These are phyloP conservation scores for Pseudolycoriella hygida DNA, from an alignment of 2,888 invertebrate genomes.

Conservation along the genomic window DNA sequence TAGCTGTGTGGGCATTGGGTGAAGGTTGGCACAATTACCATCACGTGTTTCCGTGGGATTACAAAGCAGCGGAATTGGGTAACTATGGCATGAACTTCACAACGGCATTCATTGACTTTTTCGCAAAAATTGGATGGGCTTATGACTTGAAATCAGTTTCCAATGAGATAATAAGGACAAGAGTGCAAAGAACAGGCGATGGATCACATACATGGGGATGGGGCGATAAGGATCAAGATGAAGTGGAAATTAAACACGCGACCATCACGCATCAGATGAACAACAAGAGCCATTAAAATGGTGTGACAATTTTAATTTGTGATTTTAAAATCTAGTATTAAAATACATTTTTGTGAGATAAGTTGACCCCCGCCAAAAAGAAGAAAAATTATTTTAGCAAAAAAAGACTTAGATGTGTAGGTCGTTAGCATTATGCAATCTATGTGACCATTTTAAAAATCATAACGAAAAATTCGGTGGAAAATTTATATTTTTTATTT, in stretches of 20 bases:
- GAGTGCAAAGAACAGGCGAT: constrained; percentile 57
- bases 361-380: too few species aligned
- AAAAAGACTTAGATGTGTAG: too few species aligned
- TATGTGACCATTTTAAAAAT: too few species aligned
- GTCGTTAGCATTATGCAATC: too few species aligned
- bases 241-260: constrained; percentile 35
- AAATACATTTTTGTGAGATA: too few species aligned
- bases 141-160: constrained; percentile 74
- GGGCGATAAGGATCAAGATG: constrained; percentile 50
- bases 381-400: too few species aligned
- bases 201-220: constrained; percentile 66
- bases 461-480: too few species aligned
- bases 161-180: constrained; percentile 43
- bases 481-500: too few species aligned
- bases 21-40: constrained; percentile 79
- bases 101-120: constrained; percentile 60
- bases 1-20: constrained; percentile 43
- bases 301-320: too few species aligned
- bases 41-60: constrained; percentile 72
- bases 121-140: constrained; percentile 69
- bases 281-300: too few species aligned
- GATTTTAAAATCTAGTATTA: too few species aligned
- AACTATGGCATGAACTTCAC: constrained; percentile 55
- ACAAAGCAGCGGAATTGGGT: constrained; percentile 65
- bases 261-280: constrained; percentile 8